phyloP scores from a whole-genome alignment of 2,888 invertebrate species.

The Galerucella pusilla region DNA sequence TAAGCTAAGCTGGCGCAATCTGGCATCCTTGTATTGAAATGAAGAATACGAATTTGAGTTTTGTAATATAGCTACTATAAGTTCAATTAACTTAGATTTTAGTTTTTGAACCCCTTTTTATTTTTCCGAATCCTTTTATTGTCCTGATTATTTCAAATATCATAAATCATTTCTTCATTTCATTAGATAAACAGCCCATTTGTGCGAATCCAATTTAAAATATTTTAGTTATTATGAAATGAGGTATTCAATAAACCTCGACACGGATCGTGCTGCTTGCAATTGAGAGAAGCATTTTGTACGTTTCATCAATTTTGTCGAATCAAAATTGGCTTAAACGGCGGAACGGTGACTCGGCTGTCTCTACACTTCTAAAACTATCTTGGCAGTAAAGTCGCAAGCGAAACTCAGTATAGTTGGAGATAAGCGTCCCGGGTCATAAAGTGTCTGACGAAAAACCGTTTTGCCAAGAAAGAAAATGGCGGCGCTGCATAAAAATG shows the following conservation, averaged over 20 bases:
- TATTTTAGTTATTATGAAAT: conserved; percentile 19
- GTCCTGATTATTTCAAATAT: too few relatives aligned
- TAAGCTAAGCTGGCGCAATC: too few relatives aligned
- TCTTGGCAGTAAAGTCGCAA: conserved; percentile 40
- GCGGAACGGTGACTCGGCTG: conserved; percentile 28
- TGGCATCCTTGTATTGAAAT: too few relatives aligned
- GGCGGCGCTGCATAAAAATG: conserved; percentile 42
- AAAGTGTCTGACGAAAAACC: conserved; percentile 42
- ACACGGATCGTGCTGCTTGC: conserved; percentile 23
- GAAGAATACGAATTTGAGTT: too few relatives aligned
- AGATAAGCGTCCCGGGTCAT: conserved; percentile 42
- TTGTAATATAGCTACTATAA: too few relatives aligned
- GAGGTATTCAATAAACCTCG: conserved; percentile 33
- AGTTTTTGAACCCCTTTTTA: too few relatives aligned
- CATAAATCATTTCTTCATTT: not conserved
- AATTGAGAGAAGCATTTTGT: conserved; percentile 30
- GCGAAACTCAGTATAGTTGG: conserved; percentile 38
- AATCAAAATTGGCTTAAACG: conserved; percentile 37
- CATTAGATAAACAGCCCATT: not conserved
- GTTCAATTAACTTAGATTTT: too few relatives aligned
- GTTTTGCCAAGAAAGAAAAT: conserved; percentile 34
- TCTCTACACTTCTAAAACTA: conserved; percentile 35
- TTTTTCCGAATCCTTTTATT: too few relatives aligned
- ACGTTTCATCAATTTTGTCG: conserved; percentile 35
- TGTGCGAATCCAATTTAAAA: not conserved